Evolutionary conservation across 2,888 invertebrate species (phyloP).

Genomic region (Stenotaenia linearis): DNA sequence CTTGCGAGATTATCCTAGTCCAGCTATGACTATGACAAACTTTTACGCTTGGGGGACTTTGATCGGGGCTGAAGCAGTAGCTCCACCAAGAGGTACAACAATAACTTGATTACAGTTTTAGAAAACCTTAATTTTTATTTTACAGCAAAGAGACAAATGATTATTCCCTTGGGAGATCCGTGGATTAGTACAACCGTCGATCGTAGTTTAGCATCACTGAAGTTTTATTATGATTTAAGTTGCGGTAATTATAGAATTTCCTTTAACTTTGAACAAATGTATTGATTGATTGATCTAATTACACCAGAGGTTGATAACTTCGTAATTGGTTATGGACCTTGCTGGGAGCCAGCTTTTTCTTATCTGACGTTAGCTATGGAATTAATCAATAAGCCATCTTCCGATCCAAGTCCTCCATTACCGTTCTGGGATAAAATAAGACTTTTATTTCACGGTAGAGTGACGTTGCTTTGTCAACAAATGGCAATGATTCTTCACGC

Average conservation of each 20-base stretch:
- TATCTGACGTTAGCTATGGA: conserved; percentile 83
- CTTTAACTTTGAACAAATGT: background rate
- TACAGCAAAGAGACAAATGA: conserved; percentile 66
- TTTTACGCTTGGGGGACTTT: conserved; percentile 84
- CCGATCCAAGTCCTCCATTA: conserved; percentile 87
- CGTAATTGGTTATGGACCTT: conserved; percentile 94
- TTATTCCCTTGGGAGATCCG: conserved; percentile 73
- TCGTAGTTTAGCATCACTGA: conserved; percentile 82
- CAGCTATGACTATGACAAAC: conserved; percentile 74
- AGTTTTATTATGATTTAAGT: conserved; percentile 96
- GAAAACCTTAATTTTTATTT: background rate
- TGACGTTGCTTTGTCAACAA: conserved; percentile 80
- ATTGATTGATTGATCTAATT: background rate
- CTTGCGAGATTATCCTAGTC: conserved; percentile 91
- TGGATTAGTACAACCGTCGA: conserved; percentile 78
- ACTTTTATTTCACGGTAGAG: conserved; percentile 81
- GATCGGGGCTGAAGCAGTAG: conserved; percentile 80
- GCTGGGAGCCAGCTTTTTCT: conserved; percentile 96
- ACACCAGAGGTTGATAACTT: conserved; percentile 69
- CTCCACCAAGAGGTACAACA: conserved; percentile 63
- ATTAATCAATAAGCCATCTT: conserved; percentile 56
- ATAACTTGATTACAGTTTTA: conserved; percentile 41
- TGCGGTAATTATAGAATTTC: conserved; percentile 61
- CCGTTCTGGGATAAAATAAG: conserved; percentile 98
- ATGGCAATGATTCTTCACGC: conserved; percentile 89